Base-by-base conservation (phyloP, 2,888 invertebrate genomes). In the Diplolepis rosae region DNA sequence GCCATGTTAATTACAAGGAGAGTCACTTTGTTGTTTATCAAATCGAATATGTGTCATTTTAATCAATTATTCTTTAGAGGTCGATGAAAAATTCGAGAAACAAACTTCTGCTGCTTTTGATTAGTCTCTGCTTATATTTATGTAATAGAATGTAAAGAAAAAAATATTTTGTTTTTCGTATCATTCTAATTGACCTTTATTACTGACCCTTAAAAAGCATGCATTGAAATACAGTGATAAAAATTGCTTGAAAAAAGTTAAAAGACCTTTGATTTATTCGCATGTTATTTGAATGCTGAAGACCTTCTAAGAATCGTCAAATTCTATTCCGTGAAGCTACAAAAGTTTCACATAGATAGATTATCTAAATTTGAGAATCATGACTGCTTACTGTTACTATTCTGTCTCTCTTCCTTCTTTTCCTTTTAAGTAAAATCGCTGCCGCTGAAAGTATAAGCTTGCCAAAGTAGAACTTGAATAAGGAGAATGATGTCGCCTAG, bases 361-460 rank as follows among this genome's bases (percentile, higher is more conserved):
- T n/a, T n/a, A 5, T 6, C 15, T 2, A 5, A 45, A 45, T 3
- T 45, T 45, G n/a, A 39, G 39, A 39, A 39, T 39, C n/a, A n/a
- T n/a, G n/a, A n/a, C 22, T 61, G 56, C 56, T 61, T 35, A 51
- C n/a, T 39, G 13, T 22, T 18, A 35, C 24, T 2, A n/a, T n/a
- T 35, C 18, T 52, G 52, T 52, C 52, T 30, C n/a, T 35, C 24
- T 24, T 61, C 22, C 18, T 45, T 45, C 18, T 42, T 42, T 42
- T n/a, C n/a, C 45, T 45, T 15, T 45, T 32, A 24, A 35, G 39
- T 24, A 61, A 39, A 39, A 35, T 35, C 35, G 56, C 39, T 61
- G n/a, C 35, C 24, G 56, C 39, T 61, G 56, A 61, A 61, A 61
- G 56, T 61, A n/a, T n/a, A 61, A 61, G 56, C 56, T 61, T 61